A percentile compares a stretch with the other conserved stretches of the same genome.
phyloP scores from a whole-genome alignment of 2,888 invertebrate species.

The Globia sparganii region DNA sequence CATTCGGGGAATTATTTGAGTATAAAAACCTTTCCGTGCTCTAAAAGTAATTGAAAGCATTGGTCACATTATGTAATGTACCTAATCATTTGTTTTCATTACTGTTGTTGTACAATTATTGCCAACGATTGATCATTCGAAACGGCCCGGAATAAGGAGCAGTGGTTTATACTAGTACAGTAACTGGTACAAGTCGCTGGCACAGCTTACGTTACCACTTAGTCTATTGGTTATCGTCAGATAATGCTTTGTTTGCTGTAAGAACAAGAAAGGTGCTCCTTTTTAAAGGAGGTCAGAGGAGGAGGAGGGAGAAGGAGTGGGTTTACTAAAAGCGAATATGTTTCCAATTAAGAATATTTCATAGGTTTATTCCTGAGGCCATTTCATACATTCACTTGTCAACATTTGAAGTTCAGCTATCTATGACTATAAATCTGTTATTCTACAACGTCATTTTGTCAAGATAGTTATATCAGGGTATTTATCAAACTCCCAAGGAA shows the following conservation, averaged over 20 bases:
- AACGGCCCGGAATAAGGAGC: background rate
- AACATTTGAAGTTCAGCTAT: background rate
- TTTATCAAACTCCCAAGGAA: conserved; percentile 12
- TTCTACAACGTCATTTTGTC: background rate
- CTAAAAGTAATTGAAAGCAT: background rate
- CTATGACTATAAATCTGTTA: background rate
- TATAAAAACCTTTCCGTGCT: background rate
- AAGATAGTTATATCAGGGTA: conserved; percentile 8
- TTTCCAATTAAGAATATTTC: too few species aligned
- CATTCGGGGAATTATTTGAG: conserved; percentile 1
- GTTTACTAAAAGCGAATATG: too few species aligned
- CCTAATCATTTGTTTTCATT: conserved; percentile 13
- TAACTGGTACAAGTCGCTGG: background rate
- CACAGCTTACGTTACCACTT: background rate
- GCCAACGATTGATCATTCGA: background rate
- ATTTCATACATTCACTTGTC: background rate
- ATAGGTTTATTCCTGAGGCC: background rate
- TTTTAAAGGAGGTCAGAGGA: too few species aligned
- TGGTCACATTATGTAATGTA: background rate
- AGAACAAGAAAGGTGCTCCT: background rate
- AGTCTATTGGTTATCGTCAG: background rate
- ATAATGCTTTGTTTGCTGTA: background rate
- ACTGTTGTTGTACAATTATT: background rate
- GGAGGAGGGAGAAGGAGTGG: too few species aligned
- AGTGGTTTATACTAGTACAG: background rate